Base-by-base conservation (phyloP, 1,140 invertebrate genomes). In the Drosophila melanica region DNA sequence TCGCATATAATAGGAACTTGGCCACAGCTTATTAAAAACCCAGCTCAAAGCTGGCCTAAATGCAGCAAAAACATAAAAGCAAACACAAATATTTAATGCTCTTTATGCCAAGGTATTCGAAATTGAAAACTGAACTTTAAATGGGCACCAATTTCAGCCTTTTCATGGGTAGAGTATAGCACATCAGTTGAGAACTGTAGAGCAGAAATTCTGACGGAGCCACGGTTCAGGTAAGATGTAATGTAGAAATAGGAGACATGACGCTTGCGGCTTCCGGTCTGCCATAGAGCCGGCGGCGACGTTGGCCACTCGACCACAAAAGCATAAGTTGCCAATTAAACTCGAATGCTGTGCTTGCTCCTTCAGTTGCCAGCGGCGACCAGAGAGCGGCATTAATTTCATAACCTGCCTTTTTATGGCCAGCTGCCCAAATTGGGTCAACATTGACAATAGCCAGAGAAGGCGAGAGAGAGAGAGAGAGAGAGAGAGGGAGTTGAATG, bases 281-380 rank as follows among this genome's bases (percentile, higher is more conserved):
- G 20, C 14, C 23, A 18, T n/a, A 9, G 30, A 14, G 18, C 16
- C 18, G 16, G n/a, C 8, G 30, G 54, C 47, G 63, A 48, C 47
- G 63, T 33, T 44, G 63, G 53, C 50, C 75, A 81, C 78, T 86
- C 71, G 84, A 90, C 84, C 73, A 89, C 79, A 89, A 90, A 89
- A 89, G 84, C 84, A 89, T 89, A 89, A 89, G 84, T 89, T 89
- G 84, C 84, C 84, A 89, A 89, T 89, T 89, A 89, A 89, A 89
- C 79, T 87, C 62, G 79, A 89, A 87, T 87, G 84, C 84, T 89
- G 71, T 82, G 84, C 84, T 77, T 72, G 54, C 63, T 39, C n/a
- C 62, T 37, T 30, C 30, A 47, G 54, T 63, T 54, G 77, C 79
- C 71, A 48, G 44, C 44, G 35, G 27, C 5, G 37, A 30, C n/a